Conservation (phyloP, 2,888 invertebrate species). For the Andrena minutula region DNA sequence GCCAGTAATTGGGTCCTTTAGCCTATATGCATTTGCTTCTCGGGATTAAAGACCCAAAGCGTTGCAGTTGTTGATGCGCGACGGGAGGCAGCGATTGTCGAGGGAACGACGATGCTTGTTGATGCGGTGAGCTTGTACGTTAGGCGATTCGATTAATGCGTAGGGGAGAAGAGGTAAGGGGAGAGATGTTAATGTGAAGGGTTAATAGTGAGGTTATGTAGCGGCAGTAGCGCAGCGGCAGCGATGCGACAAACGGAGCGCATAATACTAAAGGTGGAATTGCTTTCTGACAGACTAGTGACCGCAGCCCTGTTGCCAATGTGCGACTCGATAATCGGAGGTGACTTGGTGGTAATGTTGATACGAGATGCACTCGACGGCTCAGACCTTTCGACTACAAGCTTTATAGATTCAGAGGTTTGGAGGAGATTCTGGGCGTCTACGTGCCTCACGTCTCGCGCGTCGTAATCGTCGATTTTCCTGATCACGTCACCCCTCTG, state of each 20-base stretch:
- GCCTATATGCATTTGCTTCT: background rate
- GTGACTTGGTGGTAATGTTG: slow-evolving; percentile 72
- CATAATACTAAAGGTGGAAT: slow-evolving; percentile 62
- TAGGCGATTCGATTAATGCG: slow-evolving; percentile 48
- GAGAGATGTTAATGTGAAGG: slow-evolving; percentile 11
- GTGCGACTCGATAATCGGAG: slow-evolving; percentile 77
- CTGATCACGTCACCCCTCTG: slow-evolving; percentile 96
- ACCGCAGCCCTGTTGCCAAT: slow-evolving; percentile 78
- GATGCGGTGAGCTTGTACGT: slow-evolving; percentile 43
- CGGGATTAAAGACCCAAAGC: background rate
- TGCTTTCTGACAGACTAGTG: slow-evolving; percentile 80
- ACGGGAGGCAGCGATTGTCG: slow-evolving; percentile 43
- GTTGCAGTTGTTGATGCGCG: background rate
- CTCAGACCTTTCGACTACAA: slow-evolving; percentile 92
- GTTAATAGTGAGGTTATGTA: slow-evolving; percentile 40
- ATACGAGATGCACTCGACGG: slow-evolving; percentile 75
- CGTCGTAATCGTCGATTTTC: slow-evolving; percentile 96
- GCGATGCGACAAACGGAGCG: slow-evolving; percentile 44
- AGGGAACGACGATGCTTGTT: slow-evolving; percentile 18
- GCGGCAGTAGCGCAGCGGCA: slow-evolving; percentile 32
- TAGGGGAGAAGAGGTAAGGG: background rate
- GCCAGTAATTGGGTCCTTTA: too few relatives aligned
- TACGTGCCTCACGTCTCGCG: slow-evolving; percentile 94
- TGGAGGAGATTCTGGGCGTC: slow-evolving; percentile 96
- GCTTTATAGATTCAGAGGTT: slow-evolving; percentile 92